Evolutionary conservation across 2,888 invertebrate species (phyloP).

Genomic region (Acrobasis repandana): DNA sequence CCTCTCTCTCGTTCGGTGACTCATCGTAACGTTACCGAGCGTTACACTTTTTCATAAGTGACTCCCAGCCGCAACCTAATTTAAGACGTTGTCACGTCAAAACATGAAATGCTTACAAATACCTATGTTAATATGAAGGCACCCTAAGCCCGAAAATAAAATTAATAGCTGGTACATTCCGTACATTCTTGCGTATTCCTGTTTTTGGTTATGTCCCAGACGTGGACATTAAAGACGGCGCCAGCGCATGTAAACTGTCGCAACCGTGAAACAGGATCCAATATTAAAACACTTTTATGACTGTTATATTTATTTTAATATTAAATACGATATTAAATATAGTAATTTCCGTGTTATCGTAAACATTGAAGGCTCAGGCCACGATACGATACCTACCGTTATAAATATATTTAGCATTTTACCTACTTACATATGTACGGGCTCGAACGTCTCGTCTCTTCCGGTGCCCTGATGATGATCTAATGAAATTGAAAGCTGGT

Average conservation of each 20-base stretch:
- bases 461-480: too few relatives aligned
- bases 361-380: not conserved
- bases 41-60: too few relatives aligned
- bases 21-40: too few relatives aligned
- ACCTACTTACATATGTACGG: too few relatives aligned
- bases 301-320: conserved; percentile 11
- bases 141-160: conserved; percentile 44
- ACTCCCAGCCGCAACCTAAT: too few relatives aligned
- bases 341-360: not conserved
- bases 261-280: conserved; percentile 13
- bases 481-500: too few relatives aligned
- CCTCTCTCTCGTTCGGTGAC: too few relatives aligned
- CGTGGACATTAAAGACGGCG: conserved; percentile 23
- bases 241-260: conserved; percentile 21
- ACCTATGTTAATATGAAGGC: not conserved
- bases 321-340: conserved; percentile 2
- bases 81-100: too few relatives aligned
- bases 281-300: conserved; percentile 26
- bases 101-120: too few relatives aligned
- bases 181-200: conserved; percentile 49
- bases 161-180: conserved; percentile 72
- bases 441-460: too few relatives aligned
- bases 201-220: conserved; percentile 23
- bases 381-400: too few relatives aligned
- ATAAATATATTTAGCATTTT: too few relatives aligned